Conservation (phyloP, 2,888 invertebrate species). For the Orthosia gracilis region DNA sequence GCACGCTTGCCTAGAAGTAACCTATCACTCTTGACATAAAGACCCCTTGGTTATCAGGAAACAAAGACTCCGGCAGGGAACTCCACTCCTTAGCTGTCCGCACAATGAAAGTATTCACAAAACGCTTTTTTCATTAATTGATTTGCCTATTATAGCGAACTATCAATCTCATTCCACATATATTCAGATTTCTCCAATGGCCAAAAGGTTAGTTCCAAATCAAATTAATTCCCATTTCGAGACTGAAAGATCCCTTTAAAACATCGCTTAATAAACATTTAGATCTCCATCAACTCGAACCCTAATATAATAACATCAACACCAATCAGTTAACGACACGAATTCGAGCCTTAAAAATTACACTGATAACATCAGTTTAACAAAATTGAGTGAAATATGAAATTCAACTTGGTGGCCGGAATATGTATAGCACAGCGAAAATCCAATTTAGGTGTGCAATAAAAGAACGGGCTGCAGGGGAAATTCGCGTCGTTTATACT, state of each 20-base stretch:
- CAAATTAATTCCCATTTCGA: slow-evolving; percentile 7
- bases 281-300: background rate
- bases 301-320: slow-evolving; percentile 39
- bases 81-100: no score
- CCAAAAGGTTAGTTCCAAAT: slow-evolving; percentile 1
- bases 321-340: slow-evolving; percentile 27
- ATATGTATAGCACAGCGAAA: slow-evolving; percentile 75
- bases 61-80: no score
- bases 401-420: slow-evolving; percentile 71
- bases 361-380: slow-evolving; percentile 69
- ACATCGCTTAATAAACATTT: slow-evolving; percentile 5
- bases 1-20: no score
- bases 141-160: background rate
- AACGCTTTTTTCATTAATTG: no score
- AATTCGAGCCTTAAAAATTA: slow-evolving; percentile 64
- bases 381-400: slow-evolving; percentile 75
- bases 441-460: slow-evolving; percentile 84
- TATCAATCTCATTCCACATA: background rate
- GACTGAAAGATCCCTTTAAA: slow-evolving; percentile 4
- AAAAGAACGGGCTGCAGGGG: slow-evolving; percentile 77
- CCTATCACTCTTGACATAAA: no score
- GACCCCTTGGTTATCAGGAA: no score
- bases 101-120: no score
- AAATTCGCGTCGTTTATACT: slow-evolving; percentile 66
- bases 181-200: background rate